Evolutionary conservation across 2,113 vertebrate species (phyloP).

Genomic region (Haplotaxodon microlepis): DNA sequence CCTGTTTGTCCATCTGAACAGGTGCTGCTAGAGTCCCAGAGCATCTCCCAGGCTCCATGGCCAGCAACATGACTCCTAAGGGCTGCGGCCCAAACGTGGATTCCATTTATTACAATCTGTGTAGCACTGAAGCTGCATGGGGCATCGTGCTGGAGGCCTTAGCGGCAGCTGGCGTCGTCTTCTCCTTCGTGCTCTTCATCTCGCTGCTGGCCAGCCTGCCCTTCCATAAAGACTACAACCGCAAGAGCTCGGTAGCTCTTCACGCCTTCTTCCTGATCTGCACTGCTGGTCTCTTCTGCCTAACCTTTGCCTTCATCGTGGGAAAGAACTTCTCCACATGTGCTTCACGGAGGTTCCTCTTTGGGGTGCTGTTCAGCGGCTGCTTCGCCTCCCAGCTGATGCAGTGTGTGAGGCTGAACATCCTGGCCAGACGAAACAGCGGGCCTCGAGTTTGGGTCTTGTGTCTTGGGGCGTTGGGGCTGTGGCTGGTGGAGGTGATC

Average conservation of each 20-base stretch:
- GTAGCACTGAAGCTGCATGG: conserved; percentile 79
- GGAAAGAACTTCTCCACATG: conserved; percentile 84
- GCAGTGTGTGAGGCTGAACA: conserved; percentile 78
- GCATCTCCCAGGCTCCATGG: not conserved
- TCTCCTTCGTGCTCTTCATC: conserved; percentile 78
- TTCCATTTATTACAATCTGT: conserved; percentile 87
- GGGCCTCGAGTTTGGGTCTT: conserved; percentile 74
- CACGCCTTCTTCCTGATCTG: conserved; percentile 78
- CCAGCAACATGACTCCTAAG: conserved; percentile 44
- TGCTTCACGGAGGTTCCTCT: conserved; percentile 85
- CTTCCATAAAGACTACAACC: conserved; percentile 74
- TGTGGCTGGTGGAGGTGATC: conserved; percentile 85
- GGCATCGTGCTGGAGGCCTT: conserved; percentile 86
- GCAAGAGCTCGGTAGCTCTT: conserved; percentile 74
- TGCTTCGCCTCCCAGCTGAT: conserved; percentile 88
- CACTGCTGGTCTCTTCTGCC: conserved; percentile 84
- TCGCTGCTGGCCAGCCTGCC: conserved; percentile 85
- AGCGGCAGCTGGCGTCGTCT: conserved; percentile 75
- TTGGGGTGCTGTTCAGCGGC: conserved; percentile 84
- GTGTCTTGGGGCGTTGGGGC: conserved; percentile 69
- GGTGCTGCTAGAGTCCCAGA: not conserved
- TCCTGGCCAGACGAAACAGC: conserved; percentile 66
- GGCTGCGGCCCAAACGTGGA: conserved; percentile 78
- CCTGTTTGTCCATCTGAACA: not conserved
- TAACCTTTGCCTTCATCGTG: conserved; percentile 88